Percentiles rank a stretch among this genome's conserved stretches.
Conservation (phyloP, 2,888 invertebrate species). For the Dioctria linearis region DNA sequence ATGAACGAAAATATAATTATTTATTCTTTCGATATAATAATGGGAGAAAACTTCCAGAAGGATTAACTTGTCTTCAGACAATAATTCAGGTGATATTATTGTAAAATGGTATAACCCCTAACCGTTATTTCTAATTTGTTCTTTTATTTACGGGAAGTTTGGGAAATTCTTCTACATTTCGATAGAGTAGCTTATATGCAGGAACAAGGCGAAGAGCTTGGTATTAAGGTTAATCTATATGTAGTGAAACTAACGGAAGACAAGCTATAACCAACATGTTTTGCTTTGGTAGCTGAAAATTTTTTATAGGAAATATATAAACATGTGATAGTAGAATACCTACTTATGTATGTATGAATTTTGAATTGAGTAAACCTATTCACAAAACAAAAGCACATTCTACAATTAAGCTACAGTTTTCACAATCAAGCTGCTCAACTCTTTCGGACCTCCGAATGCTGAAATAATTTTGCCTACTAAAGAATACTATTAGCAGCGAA, state of each 20-base stretch:
- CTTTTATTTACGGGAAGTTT: constrained; percentile 72
- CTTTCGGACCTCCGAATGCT: too few species aligned
- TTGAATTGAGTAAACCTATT: too few species aligned
- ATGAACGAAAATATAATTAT: constrained; percentile 61
- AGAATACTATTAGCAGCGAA: too few species aligned
- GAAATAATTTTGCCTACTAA: too few species aligned
- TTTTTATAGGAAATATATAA: constrained; percentile 5
- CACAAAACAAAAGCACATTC: too few species aligned
- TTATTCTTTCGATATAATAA: constrained; percentile 61
- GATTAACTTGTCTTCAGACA: constrained; percentile 70
- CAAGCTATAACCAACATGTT: constrained; percentile 78
- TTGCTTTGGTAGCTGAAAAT: constrained; percentile 75
- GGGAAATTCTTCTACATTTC: constrained; percentile 74
- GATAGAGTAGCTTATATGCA: constrained; percentile 73
- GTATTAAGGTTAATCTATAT: constrained; percentile 69
- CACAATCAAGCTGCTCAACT: too few species aligned
- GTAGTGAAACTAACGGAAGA: constrained; percentile 77
- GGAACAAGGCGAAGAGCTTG: constrained; percentile 66
- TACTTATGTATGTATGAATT: too few species aligned
- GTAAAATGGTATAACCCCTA: too few species aligned
- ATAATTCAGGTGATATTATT: constrained; percentile 71
- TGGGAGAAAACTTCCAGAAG: constrained; percentile 67
- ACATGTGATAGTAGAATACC: too few species aligned
- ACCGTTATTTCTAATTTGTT: neutral
- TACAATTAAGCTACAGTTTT: too few species aligned